Percentiles rank a stretch among this genome's conserved stretches.
phyloP scores from a whole-genome alignment of 2,113 vertebrate species.

The Brachionichthys hirsutus region DNA sequence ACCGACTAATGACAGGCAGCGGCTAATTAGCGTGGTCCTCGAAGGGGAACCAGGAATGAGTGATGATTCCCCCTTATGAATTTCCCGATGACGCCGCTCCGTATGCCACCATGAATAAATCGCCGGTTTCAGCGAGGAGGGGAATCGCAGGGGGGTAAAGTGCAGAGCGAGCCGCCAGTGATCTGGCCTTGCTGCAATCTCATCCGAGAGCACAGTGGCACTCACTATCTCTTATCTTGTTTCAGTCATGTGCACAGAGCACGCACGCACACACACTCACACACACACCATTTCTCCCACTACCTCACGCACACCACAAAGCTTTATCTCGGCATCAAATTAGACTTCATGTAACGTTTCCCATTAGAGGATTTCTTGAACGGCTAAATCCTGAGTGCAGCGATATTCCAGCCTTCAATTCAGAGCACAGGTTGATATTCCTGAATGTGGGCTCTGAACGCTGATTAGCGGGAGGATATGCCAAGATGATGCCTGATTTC shows the following conservation, averaged over 20 bases:
- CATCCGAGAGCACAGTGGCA: constrained; percentile 41
- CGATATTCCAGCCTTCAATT: constrained; percentile 52
- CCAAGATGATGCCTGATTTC: constrained; percentile 72
- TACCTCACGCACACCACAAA: constrained; percentile 11
- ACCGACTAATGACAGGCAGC: constrained; percentile 73
- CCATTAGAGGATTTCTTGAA: constrained; percentile 67
- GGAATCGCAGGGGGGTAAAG: constrained; percentile 49
- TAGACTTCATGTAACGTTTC: constrained; percentile 65
- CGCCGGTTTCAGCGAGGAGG: constrained; percentile 12
- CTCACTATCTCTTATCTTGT: constrained; percentile 61
- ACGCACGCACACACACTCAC: constrained; percentile 27
- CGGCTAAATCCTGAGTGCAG: constrained; percentile 52
- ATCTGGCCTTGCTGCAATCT: constrained; percentile 59
- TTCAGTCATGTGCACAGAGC: constrained; percentile 38
- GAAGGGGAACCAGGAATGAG: constrained; percentile 72
- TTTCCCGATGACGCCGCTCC: constrained; percentile 45
- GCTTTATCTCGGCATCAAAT: constrained; percentile 67
- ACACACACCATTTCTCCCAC: constrained; percentile 3
- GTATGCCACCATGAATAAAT: constrained; percentile 48
- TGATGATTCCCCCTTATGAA: constrained; percentile 69
- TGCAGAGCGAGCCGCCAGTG: constrained; percentile 38
- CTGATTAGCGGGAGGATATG: constrained; percentile 68
- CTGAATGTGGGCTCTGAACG: constrained; percentile 25
- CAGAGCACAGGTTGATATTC: constrained; percentile 44
- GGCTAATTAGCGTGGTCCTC: constrained; percentile 74